Base-by-base conservation (phyloP, 2,113 vertebrate genomes). In the Phycodurus eques region DNA sequence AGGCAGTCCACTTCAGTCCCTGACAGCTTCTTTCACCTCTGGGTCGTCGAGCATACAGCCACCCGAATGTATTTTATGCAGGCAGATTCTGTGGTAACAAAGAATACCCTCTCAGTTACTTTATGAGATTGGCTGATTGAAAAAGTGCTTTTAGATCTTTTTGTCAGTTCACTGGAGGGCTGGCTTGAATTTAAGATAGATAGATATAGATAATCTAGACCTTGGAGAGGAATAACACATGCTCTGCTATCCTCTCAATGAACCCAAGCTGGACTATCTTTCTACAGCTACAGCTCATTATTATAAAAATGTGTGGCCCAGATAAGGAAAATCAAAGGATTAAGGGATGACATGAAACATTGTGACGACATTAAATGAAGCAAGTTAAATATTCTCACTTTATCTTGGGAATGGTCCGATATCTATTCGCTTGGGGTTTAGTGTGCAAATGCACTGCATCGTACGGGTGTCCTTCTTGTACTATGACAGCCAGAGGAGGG, bases 1-100 rank as follows among this genome's bases (percentile, higher is more conserved):
- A 79, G 72, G 64, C 53, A 2, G 74, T 67, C 74, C 82, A 74
- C 82, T 83, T 81, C 80, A 83, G 67, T 22, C 9, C 17, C 70
- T 62, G 81, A 65, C 77, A 77, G 85, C 67, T 70, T 70, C 77
- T 71, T 19, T 75, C 82, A 74, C 80, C 76, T 42, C 62, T 5
- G 44, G 17, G 35, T 27, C 68, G 68, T 51, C 12, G 62, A 7
- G 60, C 22, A 68, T 60, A 39, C 67, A 0, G 39, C 57, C 59
- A 42, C 42, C 31, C 13, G n/a, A 44, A 13, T 44, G 39, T n/a
- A 44, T 65, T 63, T 35, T 9, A 35, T 67, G 71, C 67, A 66
- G 39, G 72, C 44, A 65, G 67, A 70, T 65, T 77, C 72, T n/a
- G 35, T 53, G 20, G 53, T 49, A 72, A 62, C 62, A 56, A 73